These are phyloP conservation scores for Saturnia japonica DNA, from an alignment of 2,888 invertebrate species.

Conservation along the genomic window DNA sequence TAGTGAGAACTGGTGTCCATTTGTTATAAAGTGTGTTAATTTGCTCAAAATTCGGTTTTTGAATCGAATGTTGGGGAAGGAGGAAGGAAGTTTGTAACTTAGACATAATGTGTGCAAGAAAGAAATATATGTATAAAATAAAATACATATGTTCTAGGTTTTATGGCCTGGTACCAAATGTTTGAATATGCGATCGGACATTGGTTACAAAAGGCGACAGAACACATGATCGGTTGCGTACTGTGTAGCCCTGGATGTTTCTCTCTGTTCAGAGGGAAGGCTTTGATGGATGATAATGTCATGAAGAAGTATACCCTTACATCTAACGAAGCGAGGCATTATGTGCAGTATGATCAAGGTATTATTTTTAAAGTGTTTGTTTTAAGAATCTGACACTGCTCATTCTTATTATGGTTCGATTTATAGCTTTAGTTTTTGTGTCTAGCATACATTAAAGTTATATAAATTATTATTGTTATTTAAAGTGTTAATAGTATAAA, in stretches of 20 bases:
- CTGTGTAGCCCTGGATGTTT: constrained; percentile 96
- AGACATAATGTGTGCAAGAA: not conserved
- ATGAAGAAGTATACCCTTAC: constrained; percentile 93
- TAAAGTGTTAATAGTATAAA: no score
- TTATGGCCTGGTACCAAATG: constrained; percentile 93
- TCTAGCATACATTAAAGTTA: no score
- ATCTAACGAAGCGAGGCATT: constrained; percentile 90
- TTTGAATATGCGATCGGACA: constrained; percentile 96
- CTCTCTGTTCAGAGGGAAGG: constrained; percentile 93
- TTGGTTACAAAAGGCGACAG: constrained; percentile 96
- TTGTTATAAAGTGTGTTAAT: no score
- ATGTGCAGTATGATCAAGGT: constrained; percentile 96
- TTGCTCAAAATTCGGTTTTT: no score
- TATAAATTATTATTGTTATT: no score
- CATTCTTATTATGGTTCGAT: no score
- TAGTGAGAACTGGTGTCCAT: no score
- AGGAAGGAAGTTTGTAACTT: not conserved
- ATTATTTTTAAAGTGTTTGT: constrained; percentile 20
- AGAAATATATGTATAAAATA: not conserved
- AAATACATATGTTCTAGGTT: constrained; percentile 77
- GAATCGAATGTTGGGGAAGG: no score
- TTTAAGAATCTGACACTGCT: not conserved
- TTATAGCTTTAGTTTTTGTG: no score
- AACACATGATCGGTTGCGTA: constrained; percentile 94
- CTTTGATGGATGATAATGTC: constrained; percentile 94